phyloP scores from a whole-genome alignment of 2,113 vertebrate genomes.

The Dicentrarchus labrax region DNA sequence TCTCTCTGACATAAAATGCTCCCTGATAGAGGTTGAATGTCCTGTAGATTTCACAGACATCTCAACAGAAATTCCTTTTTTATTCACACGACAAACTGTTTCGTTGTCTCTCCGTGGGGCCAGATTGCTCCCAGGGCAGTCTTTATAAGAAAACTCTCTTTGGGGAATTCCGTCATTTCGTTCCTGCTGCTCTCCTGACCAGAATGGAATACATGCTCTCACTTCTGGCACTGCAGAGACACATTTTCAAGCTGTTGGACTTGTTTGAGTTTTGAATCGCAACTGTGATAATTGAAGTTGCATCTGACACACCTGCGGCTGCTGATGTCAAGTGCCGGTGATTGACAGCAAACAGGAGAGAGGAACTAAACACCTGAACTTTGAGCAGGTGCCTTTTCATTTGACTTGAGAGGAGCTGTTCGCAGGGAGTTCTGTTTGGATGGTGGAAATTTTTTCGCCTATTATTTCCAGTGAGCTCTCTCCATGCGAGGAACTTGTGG shows the following conservation, averaged over 20 bases:
- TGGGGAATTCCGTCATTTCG: neutral
- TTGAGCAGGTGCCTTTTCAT: slow-evolving; percentile 17
- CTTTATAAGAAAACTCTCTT: slow-evolving; percentile 2
- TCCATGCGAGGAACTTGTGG: neutral
- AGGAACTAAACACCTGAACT: neutral
- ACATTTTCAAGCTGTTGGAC: slow-evolving; percentile 9
- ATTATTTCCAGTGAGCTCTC: slow-evolving; percentile 58
- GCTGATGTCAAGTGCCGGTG: neutral
- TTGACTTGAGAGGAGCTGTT: slow-evolving; percentile 65
- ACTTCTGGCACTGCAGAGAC: neutral
- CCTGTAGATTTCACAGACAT: slow-evolving; percentile 14
- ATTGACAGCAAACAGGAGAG: neutral
- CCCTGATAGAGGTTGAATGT: neutral
- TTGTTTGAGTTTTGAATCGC: slow-evolving; percentile 1
- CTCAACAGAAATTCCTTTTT: neutral
- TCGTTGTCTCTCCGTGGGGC: neutral
- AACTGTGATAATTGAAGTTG: neutral
- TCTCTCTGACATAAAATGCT: neutral
- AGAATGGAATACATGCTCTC: neutral
- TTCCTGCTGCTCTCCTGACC: neutral
- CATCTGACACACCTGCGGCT: neutral
- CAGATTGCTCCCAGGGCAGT: neutral
- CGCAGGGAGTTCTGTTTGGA: slow-evolving; percentile 71
- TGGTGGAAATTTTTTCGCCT: slow-evolving; percentile 73
- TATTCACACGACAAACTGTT: neutral